These are phyloP conservation scores for Napeogenes inachia DNA, from an alignment of 2,888 invertebrate species.

Conservation along the genomic window DNA sequence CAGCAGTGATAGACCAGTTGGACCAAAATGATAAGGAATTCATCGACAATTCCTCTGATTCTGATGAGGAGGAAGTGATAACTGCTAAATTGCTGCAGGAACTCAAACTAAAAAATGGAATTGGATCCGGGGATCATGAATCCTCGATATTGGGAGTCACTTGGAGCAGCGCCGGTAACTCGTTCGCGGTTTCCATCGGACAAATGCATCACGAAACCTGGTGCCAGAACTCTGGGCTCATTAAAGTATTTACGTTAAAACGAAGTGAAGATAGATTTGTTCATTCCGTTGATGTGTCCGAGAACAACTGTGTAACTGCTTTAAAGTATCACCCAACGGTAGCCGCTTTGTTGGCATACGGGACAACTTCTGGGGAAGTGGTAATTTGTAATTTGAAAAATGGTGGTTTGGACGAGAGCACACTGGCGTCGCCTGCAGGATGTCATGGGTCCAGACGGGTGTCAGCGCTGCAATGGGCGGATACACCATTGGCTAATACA, in stretches of 20 bases:
- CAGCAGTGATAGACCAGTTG: constrained; percentile 58
- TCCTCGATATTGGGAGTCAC: constrained; percentile 48
- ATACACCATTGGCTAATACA: constrained; percentile 45
- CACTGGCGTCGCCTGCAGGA: constrained; percentile 49
- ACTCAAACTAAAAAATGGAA: constrained; percentile 42
- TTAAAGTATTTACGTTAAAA: constrained; percentile 55
- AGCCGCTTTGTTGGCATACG: constrained; percentile 58
- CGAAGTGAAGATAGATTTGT: constrained; percentile 69
- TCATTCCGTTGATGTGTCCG: constrained; percentile 50
- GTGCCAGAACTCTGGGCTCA: constrained; percentile 59
- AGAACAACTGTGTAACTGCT: constrained; percentile 59
- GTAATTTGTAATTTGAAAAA: constrained; percentile 54
- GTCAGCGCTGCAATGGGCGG: constrained; percentile 55
- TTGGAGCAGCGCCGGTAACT: constrained; percentile 62
- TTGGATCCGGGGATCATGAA: constrained; percentile 54
- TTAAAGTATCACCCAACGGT: constrained; percentile 56
- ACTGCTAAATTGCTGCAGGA: constrained; percentile 55
- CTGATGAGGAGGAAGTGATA: constrained; percentile 58
- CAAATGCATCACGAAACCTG: constrained; percentile 56
- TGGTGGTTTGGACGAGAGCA: constrained; percentile 37
- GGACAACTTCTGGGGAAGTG: constrained; percentile 58
- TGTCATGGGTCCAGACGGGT: constrained; percentile 57
- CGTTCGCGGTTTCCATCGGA: constrained; percentile 57
- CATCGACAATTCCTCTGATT: constrained; percentile 53
- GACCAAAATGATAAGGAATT: constrained; percentile 49